Base-by-base conservation (phyloP, 2,113 vertebrate genomes). In the Ailuropoda melanoleuca region DNA sequence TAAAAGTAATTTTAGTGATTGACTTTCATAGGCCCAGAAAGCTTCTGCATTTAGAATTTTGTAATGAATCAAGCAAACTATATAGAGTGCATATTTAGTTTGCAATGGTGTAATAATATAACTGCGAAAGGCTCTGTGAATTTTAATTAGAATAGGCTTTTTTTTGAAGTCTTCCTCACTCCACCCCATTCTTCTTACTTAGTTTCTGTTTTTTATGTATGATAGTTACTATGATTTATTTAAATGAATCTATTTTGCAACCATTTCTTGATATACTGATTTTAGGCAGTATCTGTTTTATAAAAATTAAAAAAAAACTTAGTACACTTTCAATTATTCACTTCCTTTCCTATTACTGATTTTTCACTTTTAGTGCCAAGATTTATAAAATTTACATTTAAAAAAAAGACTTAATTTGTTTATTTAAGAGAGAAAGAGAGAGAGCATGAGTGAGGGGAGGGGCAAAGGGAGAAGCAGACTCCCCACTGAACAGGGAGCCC, bases 1-100 rank as follows among this genome's bases (percentile, higher is more conserved):
- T 55, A 90, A 84, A 97, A 84, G 62, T 34, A n/a, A 77, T 92
- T 96, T 95, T 31, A 96, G 66, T 29, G 21, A 90, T 19, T 82
- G 56, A 80, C n/a, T 90, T 94, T 93, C 43, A 68, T 6, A 81
- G 56, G n/a, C 46, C 64, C 56, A 90, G n/a, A 93, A 90, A 87
- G 8, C 10, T 46, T n/a, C 56, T 60, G 56, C 29, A 70, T 68
- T 87, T 93, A 75, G 58, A 75, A 12, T n/a, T 95, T 62, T 81
- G 17, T 85, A 87, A 48, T 64, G 13, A 80, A 88, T 58, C 31
- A 84, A 90, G 75, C 31, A 90, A 97, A 96, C 64, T n/a, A 86
- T 13, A 60, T 1, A 64, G 23, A 43, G 21, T 15, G 18, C 2
- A 72, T 8, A n/a, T 43, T 82, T 66, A 68, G 46, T 84, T 84